Evolutionary conservation across 2,113 vertebrate species (phyloP).

Genomic region (Urocitellus parryii): DNA sequence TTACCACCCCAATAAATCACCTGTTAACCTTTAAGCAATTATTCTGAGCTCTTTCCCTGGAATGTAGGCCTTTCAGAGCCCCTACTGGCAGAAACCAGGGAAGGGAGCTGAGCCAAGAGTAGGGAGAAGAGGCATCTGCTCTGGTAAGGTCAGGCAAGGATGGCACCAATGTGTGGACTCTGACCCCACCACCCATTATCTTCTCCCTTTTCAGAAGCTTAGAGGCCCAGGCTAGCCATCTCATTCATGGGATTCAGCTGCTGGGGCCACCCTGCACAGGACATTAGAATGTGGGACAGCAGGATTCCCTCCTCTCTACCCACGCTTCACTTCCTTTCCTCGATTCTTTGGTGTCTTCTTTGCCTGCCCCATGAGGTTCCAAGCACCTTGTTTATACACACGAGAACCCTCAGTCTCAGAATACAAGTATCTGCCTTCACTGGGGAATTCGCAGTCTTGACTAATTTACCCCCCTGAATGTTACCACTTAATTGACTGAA

Average conservation of each 20-base stretch:
- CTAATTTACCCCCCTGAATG: conserved; percentile 81
- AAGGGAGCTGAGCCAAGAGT: neutral
- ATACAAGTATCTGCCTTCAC: neutral
- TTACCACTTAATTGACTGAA: conserved; percentile 85
- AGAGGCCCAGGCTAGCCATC: neutral
- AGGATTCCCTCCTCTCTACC: neutral
- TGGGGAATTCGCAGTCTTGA: conserved; percentile 62
- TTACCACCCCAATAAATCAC: neutral
- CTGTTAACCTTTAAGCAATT: neutral
- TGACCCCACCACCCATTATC: neutral
- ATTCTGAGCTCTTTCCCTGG: neutral
- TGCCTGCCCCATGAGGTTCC: neutral
- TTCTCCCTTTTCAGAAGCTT: neutral
- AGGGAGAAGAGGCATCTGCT: rapidly evolving
- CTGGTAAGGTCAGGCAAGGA: neutral
- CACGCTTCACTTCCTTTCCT: rapidly evolving
- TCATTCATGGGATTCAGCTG: neutral
- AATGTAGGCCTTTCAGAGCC: neutral
- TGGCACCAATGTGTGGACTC: neutral
- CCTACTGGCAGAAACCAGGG: neutral
- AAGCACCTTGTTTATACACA: neutral
- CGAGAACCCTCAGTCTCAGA: neutral
- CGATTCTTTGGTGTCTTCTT: neutral
- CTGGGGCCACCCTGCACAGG: neutral
- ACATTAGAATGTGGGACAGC: neutral